Percentiles rank a stretch among this genome's conserved stretches.
These are phyloP conservation scores for Crossocerus cetratus DNA, from an alignment of 2,888 invertebrate genomes.

Conservation along the genomic window DNA sequence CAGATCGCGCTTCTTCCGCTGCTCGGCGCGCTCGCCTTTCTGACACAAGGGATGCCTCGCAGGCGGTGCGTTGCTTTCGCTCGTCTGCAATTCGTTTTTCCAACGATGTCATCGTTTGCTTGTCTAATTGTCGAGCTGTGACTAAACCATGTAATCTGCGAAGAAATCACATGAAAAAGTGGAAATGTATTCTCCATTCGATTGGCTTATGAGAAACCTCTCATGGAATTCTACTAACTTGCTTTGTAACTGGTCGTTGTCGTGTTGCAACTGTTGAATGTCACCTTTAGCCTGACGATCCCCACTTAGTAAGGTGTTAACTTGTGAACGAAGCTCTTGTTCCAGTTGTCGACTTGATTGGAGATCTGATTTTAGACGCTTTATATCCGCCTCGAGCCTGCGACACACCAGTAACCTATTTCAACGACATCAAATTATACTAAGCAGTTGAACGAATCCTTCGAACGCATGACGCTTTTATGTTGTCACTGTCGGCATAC, in stretches of 20 bases:
- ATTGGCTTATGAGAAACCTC: too few species aligned
- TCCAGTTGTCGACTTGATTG: conserved; percentile 84
- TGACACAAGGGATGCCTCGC: conserved; percentile 85
- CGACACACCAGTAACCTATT: conserved; percentile 75
- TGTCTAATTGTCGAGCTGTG: conserved; percentile 86
- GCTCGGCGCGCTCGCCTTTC: conserved; percentile 86
- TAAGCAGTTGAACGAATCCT: conserved; percentile 35
- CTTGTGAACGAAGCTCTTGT: conserved; percentile 85
- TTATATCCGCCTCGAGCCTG: conserved; percentile 86
- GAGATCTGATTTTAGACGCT: conserved; percentile 85
- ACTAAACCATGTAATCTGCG: conserved; percentile 85
- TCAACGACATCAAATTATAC: conserved; percentile 52
- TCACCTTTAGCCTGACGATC: conserved; percentile 86
- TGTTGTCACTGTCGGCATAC: not conserved
- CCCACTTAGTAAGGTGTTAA: conserved; percentile 81
- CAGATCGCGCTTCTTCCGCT: conserved; percentile 77
- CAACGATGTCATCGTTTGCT: conserved; percentile 85
- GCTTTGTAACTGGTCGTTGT: conserved; percentile 92
- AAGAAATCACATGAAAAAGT: conserved; percentile 29
- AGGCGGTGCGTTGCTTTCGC: conserved; percentile 85
- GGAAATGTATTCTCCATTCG: too few species aligned
- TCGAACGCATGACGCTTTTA: conserved; percentile 12
- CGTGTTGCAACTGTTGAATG: conserved; percentile 87
- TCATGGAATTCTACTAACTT: conserved; percentile 79
- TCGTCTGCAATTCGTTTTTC: conserved; percentile 93